Evolutionary conservation across 2,888 invertebrate species (phyloP).

Genomic region (Brachynemurus nebulosus): DNA sequence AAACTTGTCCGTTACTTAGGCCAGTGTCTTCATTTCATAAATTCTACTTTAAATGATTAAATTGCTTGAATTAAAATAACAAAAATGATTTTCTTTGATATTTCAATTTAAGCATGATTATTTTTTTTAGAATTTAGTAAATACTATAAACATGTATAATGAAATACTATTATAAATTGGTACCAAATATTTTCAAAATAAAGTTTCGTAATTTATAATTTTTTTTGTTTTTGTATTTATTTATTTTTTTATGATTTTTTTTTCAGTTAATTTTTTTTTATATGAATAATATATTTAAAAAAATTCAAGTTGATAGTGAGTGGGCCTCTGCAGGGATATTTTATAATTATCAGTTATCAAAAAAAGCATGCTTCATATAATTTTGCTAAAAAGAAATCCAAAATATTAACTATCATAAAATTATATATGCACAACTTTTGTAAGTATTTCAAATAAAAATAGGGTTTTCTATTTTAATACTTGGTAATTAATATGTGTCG

Average conservation of each 20-base stretch:
- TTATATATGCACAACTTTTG: too few relatives aligned
- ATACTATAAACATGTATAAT: too few relatives aligned
- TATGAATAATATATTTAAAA: too few relatives aligned
- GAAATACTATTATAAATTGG: conserved; percentile 24
- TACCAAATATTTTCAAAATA: conserved; percentile 37
- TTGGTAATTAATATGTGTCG: not conserved
- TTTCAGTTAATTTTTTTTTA: conserved; percentile 20
- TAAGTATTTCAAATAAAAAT: not conserved
- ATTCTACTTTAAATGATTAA: too few relatives aligned
- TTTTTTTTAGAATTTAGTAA: too few relatives aligned
- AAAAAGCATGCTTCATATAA: not conserved
- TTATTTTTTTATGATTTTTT: conserved; percentile 14
- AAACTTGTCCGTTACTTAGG: too few relatives aligned
- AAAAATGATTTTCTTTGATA: too few relatives aligned
- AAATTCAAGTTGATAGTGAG: too few relatives aligned
- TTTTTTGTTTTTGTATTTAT: conserved; percentile 28
- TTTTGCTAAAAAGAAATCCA: not conserved
- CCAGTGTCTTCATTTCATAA: too few relatives aligned
- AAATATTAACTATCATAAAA: not conserved
- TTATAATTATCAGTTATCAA: not conserved
- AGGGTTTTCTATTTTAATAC: conserved; percentile 1
- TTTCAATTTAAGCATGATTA: too few relatives aligned
- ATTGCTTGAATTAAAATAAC: too few relatives aligned
- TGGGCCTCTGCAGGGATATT: too few relatives aligned
- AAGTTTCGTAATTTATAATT: conserved; percentile 34